These are phyloP conservation scores for Otus scops DNA, from an alignment of 2,797 vertebrate genomes.

Conservation along the genomic window DNA sequence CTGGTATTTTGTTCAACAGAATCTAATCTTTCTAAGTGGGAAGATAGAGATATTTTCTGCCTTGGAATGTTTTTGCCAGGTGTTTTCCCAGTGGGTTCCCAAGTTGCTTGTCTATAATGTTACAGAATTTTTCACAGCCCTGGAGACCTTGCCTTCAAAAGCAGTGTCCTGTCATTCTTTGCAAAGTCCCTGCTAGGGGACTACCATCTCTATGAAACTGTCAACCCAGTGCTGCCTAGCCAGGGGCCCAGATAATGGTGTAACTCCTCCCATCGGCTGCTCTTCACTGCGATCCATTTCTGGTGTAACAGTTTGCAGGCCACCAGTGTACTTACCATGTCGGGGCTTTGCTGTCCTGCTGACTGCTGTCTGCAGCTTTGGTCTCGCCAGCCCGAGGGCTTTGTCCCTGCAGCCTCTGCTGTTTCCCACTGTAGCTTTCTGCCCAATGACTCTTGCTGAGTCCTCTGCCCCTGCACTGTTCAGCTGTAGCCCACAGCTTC, in stretches of 20 bases:
- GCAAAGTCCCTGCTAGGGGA: neutral
- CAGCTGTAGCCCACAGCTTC: neutral
- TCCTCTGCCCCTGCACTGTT: neutral
- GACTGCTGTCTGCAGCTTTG: neutral
- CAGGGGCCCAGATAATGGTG: fast-evolving
- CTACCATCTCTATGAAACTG: neutral
- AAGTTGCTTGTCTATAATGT: neutral
- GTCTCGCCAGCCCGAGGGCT: neutral
- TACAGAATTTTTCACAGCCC: neutral
- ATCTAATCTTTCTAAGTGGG: neutral
- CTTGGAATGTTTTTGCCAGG: neutral
- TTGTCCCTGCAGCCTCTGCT: neutral
- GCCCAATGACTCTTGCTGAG: fast-evolving
- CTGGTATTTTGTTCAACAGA: neutral
- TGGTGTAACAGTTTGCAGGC: neutral
- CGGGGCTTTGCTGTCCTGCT: neutral
- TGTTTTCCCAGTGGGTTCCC: neutral
- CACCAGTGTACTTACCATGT: neutral
- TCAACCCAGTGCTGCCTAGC: neutral
- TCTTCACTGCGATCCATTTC: neutral
- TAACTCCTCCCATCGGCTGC: neutral
- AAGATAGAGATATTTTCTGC: neutral
- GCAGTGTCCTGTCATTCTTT: neutral
- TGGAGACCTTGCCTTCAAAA: neutral
- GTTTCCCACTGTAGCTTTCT: neutral